Evolutionary conservation across 1,140 invertebrate species (phyloP), one percentile per base, ranked within the genome.

Genomic region (Meloidogyne exigua): DNA sequence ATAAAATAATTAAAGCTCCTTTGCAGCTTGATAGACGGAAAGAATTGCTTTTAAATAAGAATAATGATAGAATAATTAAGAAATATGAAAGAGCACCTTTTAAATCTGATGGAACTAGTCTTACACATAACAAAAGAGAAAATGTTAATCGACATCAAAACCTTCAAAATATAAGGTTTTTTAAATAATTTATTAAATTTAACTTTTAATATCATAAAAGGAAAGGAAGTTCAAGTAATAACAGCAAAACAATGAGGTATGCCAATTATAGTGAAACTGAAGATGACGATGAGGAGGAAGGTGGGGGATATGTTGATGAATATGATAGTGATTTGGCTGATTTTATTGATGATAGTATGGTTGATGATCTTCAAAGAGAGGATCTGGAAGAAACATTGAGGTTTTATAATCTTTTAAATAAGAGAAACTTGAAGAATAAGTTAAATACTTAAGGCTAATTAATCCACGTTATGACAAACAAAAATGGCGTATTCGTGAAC

Each of bases 271-370:
- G 74, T 65, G 80, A 81, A 57, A 78, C 79, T 39, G 76, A 81
- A 21, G 79, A 80, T 57, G 73, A 79, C 15, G 78, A 79, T 18
- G 72, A 70, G 21, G 49, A 68, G 21, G 49, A 57, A 57, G 49
- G 49, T 57, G 49, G 49, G 7, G 21, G 49, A n/a, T 67, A 67
- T 42, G 36, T 18, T 39, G 81, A 81, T 11, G 82, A 83, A 39
- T 82, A 83, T 76, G 81, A 82, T 39, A 83, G 81, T 44, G 83
- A 84, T 23, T 76, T 85, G 84, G 84, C 82, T 44, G 83, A 84
- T 70, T 85, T 85, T 79, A 85, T 85, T 44, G 83, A 84, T 69
- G 83, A 84, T 68, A 79, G 80, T 13, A 79, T 81, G 42, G 67
- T 84, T 26, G 82, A 85, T 67, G 83, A 80, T 36, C 66, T 83